These are phyloP conservation scores for Pipistrellus pipistrellus DNA, from an alignment of 2,797 vertebrate species.

Conservation along the genomic window DNA sequence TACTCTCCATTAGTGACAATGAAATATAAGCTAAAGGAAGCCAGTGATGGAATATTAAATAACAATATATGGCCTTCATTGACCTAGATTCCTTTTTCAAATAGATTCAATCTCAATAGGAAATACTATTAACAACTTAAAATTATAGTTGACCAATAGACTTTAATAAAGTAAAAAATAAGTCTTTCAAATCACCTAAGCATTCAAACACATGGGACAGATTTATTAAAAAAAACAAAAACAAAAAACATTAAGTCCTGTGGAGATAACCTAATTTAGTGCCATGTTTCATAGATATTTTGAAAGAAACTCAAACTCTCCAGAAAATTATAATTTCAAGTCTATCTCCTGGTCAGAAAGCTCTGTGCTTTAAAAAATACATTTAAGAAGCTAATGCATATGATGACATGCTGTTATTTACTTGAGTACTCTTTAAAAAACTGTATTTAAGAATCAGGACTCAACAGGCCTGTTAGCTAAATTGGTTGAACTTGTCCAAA, in stretches of 20 bases:
- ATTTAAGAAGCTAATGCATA: conserved; percentile 20
- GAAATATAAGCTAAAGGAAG: conserved; percentile 13
- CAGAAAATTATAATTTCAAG: conserved; percentile 51
- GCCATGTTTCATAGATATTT: conserved; percentile 64
- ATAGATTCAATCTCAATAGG: conserved; percentile 68
- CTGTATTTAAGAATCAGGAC: conserved; percentile 19
- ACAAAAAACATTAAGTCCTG: conserved; percentile 56
- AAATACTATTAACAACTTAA: conserved; percentile 76
- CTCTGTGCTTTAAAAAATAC: conserved; percentile 60
- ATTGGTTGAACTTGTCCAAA: neutral
- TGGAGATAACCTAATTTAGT: conserved; percentile 73
- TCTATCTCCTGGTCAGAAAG: conserved; percentile 35
- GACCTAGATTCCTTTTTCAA: conserved; percentile 67
- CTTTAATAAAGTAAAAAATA: conserved; percentile 67
- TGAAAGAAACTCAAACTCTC: conserved; percentile 79
- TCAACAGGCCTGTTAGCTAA: conserved; percentile 25
- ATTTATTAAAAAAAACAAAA: conserved; percentile 62
- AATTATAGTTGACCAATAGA: conserved; percentile 64
- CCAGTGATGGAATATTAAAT: conserved; percentile 31
- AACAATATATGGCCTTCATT: conserved; percentile 54
- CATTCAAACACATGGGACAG: conserved; percentile 72
- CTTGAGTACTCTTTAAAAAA: neutral
- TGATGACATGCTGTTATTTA: conserved; percentile 38
- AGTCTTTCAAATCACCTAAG: conserved; percentile 47
- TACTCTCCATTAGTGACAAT: neutral